Evolutionary conservation across 2,797 vertebrate species (phyloP).

Genomic region (Tiaroga cobitis): DNA sequence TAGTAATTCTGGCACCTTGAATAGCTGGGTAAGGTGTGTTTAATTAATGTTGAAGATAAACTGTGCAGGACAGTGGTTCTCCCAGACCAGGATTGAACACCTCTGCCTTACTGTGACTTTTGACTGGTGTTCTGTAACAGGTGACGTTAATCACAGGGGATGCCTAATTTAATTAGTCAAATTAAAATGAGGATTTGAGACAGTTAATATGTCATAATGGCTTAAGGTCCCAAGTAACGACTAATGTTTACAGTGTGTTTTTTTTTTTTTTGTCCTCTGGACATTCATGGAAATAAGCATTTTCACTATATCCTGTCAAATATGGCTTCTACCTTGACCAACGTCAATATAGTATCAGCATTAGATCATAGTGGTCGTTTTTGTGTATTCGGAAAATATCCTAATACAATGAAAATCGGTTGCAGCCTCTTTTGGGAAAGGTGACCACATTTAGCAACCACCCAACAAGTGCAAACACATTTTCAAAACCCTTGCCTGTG

Average conservation of each 20-base stretch:
- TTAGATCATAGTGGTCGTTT: background rate
- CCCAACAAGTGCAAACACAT: background rate
- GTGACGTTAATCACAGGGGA: background rate
- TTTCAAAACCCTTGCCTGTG: background rate
- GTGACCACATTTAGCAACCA: background rate
- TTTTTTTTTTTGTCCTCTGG: background rate
- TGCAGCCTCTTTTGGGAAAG: background rate
- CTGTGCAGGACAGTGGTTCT: background rate
- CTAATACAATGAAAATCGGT: background rate
- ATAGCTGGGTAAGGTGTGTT: background rate
- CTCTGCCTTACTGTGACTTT: conserved; percentile 5
- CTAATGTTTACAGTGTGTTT: background rate
- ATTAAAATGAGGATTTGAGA: background rate
- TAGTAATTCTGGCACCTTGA: background rate
- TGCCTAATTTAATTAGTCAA: background rate
- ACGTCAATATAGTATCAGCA: background rate
- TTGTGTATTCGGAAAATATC: background rate
- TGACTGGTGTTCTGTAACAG: background rate
- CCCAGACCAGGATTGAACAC: background rate
- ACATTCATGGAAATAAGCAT: background rate
- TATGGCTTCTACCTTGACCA: background rate
- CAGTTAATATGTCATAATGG: background rate
- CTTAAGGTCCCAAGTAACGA: background rate
- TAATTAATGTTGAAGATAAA: background rate
- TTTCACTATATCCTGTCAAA: background rate